Evolutionary conservation across 92 coral and sea anemone species (phyloP), one percentile per base, ranked within the genome.

Genomic region (Porites evermanni): DNA sequence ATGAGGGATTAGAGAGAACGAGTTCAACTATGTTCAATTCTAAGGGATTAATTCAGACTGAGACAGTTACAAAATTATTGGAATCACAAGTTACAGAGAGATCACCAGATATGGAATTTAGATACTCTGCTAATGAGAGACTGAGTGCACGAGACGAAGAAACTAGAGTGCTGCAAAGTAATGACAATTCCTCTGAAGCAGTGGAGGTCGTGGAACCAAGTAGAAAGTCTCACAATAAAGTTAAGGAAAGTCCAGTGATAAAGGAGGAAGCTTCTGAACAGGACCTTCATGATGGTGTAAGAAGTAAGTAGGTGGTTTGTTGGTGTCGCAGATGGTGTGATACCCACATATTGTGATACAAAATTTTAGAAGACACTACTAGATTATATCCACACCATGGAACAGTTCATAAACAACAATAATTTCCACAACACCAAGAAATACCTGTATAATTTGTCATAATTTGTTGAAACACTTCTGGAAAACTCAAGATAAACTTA

Each of bases 61-160:
- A 59, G 58, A 23, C 20, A 8, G 51, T 54, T 2, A 6, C 73
- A 50, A 26, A 72, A 17, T 12, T 53, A 21, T 26, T 19, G 16
- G 79, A 74, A 61, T 8, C 67, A 50, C 53, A 52, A 32, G 54
- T 13, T 50, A 29, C 24, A 2, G 64, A 63, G 24, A 83, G 66
- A 64, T 61, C 79, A 47, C 80, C 79, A 2, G 87, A 23, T 10
- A 74, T 74, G 54, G 87, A 83, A 51, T 83, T 83, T 61, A 73
- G 87, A 52, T 18, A 20, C 58, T 4, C 18, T 67, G 65, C 52
- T 79, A 64, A 11, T 24, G 80, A 83, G 38, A 83, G 63, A 23
- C 21, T 38, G 18, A 74, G 20, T 74, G 17, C n/a, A 12, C 21
- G 12, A 29, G 53, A 17, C 13, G 74, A 21, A 47, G 63, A 74